Evolutionary conservation across 1,140 invertebrate genomes (phyloP).

Genomic region (Scaptodrosophila lebanonensis): DNA sequence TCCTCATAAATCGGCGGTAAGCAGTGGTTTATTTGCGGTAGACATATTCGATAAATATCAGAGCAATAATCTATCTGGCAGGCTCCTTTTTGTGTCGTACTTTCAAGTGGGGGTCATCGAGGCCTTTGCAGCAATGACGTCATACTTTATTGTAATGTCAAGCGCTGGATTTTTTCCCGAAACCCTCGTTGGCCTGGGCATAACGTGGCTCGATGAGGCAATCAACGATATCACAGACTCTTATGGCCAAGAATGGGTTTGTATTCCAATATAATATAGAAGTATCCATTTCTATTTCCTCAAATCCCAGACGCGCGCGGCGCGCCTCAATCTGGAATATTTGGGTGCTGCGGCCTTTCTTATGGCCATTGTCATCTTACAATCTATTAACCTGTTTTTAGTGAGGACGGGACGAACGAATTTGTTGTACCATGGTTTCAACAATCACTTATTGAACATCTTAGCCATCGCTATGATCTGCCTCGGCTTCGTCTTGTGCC

Average conservation of each 20-base stretch:
- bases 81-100: slow-evolving; percentile 32
- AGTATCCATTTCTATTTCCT: background rate
- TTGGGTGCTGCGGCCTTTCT: background rate
- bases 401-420: slow-evolving; percentile 31
- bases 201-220: slow-evolving; percentile 14
- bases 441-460: slow-evolving; percentile 13
- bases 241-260: slow-evolving; percentile 53
- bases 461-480: slow-evolving; percentile 21
- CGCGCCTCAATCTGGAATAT: slow-evolving; percentile 14
- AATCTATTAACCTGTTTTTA: slow-evolving; percentile 36
- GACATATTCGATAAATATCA: no score
- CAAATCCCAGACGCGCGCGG: slow-evolving; percentile 8
- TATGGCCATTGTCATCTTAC: slow-evolving; percentile 40
- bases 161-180: slow-evolving; percentile 34
- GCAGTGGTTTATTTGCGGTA: background rate
- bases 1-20: slow-evolving; percentile 36
- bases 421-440: slow-evolving; percentile 39
- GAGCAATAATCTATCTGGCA: slow-evolving; percentile 1
- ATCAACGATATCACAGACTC: slow-evolving; percentile 37
- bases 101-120: slow-evolving; percentile 40
- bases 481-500: background rate
- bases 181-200: slow-evolving; percentile 5
- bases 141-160: slow-evolving; percentile 40
- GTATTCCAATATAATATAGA: background rate
- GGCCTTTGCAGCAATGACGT: slow-evolving; percentile 24